These are phyloP conservation scores for Barnardius zonarius DNA, from an alignment of 2,113 vertebrate species.

Conservation along the genomic window DNA sequence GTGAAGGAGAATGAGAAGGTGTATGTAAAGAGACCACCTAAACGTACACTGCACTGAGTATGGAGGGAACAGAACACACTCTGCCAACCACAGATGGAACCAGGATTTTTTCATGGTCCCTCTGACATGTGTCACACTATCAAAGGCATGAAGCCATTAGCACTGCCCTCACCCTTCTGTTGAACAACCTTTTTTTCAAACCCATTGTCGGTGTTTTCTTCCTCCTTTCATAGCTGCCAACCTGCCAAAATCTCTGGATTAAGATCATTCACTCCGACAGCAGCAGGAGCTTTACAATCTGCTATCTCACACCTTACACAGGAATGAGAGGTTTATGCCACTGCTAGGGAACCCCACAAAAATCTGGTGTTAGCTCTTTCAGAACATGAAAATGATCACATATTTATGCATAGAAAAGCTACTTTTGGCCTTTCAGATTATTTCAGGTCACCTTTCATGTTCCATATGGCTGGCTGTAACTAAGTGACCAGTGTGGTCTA, in stretches of 20 bases:
- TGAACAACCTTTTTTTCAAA: background rate
- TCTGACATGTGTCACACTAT: background rate
- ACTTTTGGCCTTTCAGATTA: background rate
- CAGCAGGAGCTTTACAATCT: background rate
- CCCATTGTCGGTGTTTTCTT: background rate
- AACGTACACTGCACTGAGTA: background rate
- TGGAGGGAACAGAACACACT: background rate
- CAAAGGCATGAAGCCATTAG: background rate
- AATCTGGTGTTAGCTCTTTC: background rate
- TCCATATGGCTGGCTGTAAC: background rate
- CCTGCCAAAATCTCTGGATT: background rate
- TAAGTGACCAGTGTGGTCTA: background rate
- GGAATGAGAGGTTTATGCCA: background rate
- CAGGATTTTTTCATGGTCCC: background rate
- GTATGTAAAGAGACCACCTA: background rate
- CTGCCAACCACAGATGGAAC: background rate
- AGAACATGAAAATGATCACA: background rate
- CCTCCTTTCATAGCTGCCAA: background rate
- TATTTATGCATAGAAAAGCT: background rate
- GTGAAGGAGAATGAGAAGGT: background rate
- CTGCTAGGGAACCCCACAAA: background rate
- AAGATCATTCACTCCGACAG: background rate
- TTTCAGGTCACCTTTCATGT: background rate
- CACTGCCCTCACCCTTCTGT: background rate
- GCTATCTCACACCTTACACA: background rate